Evolutionary conservation across 2,113 vertebrate species (phyloP).

Genomic region (Junco hyemalis): DNA sequence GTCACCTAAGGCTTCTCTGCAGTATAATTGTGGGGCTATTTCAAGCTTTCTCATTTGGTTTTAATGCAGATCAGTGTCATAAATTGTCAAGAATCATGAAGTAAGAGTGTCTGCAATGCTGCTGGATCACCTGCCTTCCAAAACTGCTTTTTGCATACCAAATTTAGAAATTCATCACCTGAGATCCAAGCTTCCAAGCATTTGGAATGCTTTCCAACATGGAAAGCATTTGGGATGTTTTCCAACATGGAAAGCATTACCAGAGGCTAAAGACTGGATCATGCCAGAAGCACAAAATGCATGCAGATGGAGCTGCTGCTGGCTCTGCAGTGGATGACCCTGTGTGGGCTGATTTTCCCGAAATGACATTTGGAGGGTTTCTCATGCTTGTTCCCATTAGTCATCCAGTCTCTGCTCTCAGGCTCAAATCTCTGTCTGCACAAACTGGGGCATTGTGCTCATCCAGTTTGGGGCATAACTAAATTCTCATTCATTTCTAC

Average conservation of each 20-base stretch:
- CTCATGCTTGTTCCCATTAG: not conserved
- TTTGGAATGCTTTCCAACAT: not conserved
- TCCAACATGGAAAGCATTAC: not conserved
- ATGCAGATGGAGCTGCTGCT: not conserved
- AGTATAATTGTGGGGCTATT: conserved; percentile 41
- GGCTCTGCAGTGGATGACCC: not conserved
- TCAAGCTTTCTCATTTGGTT: conserved; percentile 36
- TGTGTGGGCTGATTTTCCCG: not conserved
- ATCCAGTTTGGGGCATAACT: not conserved
- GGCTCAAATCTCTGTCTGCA: not conserved
- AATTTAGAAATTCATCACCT: conserved; percentile 9
- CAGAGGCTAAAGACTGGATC: not conserved
- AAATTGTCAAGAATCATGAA: conserved; percentile 39
- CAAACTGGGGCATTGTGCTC: not conserved
- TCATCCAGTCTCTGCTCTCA: not conserved
- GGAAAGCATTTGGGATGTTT: not conserved
- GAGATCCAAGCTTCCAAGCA: not conserved
- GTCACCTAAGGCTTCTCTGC: conserved; percentile 19
- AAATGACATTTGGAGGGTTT: not conserved
- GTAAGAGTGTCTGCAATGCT: not conserved
- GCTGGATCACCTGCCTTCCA: not conserved
- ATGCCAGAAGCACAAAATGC: not conserved
- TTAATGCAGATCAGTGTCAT: conserved; percentile 27
- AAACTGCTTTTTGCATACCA: not conserved
- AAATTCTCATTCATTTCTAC: not conserved